These are phyloP conservation scores for Neodiprion virginianus DNA, from an alignment of 1,140 invertebrate species.

Conservation along the genomic window DNA sequence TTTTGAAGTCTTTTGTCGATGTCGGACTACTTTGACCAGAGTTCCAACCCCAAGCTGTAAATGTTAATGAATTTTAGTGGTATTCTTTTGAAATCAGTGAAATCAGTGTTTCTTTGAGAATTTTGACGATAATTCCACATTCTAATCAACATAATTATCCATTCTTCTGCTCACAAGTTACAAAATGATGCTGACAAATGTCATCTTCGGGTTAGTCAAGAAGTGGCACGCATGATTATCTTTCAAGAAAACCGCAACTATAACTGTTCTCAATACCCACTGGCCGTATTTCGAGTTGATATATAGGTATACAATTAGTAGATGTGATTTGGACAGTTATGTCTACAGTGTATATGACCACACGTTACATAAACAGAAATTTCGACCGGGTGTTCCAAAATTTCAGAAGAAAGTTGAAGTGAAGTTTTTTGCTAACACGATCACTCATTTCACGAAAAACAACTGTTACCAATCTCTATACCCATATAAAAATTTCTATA, in stretches of 20 bases:
- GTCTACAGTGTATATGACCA: neutral
- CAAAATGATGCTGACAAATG: no score
- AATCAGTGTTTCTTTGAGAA: no score
- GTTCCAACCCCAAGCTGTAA: slow-evolving; percentile 68
- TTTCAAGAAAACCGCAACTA: neutral
- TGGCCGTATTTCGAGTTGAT: neutral
- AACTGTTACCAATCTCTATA: no score
- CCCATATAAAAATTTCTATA: no score
- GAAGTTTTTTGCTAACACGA: no score
- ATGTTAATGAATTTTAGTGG: neutral
- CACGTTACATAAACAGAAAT: neutral
- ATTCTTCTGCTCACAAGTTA: no score
- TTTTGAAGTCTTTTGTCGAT: slow-evolving; percentile 69
- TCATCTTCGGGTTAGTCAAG: neutral
- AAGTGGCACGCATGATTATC: neutral
- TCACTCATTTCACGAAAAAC: no score
- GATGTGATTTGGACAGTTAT: neutral
- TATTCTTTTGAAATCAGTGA: no score
- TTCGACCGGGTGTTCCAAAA: no score
- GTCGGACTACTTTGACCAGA: slow-evolving; percentile 67
- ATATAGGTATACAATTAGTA: neutral
- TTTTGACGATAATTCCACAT: no score
- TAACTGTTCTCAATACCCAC: slow-evolving; percentile 1
- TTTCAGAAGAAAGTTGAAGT: no score
- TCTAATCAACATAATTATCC: no score